A percentile compares a stretch with the other conserved stretches of the same genome.
phyloP scores from a whole-genome alignment of 92 coral and sea anemone genomes.

The Phenganax subtilis region DNA sequence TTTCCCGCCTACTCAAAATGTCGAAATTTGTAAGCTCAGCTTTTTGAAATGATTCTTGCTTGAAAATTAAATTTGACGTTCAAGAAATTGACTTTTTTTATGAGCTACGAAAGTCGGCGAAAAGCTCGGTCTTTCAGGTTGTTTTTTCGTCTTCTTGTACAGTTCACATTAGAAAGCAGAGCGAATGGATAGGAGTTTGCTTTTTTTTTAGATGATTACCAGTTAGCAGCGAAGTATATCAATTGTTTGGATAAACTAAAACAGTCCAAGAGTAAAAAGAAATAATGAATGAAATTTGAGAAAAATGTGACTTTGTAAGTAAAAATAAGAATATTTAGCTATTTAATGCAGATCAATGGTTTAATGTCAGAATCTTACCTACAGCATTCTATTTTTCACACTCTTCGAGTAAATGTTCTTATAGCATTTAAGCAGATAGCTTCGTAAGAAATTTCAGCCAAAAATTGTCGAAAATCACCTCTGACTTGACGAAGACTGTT shows the following conservation, averaged over 20 bases:
- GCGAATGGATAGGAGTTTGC: no score
- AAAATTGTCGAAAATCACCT: no score
- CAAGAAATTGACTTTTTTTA: neutral
- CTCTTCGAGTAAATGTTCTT: neutral
- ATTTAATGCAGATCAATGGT: neutral
- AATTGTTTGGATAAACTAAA: conserved; percentile 76
- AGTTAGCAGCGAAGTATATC: conserved; percentile 74
- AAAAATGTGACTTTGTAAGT: neutral
- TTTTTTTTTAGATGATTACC: conserved; percentile 70
- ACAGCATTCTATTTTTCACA: neutral
- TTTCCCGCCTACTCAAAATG: no score
- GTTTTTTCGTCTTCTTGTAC: no score
- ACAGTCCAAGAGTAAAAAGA: conserved; percentile 70
- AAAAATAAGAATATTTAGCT: neutral
- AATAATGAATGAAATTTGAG: conserved; percentile 36
- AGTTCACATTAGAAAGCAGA: no score
- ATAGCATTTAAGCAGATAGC: neutral
- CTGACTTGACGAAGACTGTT: no score
- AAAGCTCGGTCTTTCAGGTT: no score
- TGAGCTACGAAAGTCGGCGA: neutral
- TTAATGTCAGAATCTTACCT: no score
- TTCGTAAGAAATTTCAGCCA: no score
- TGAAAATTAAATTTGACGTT: neutral
- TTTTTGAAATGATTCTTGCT: no score
- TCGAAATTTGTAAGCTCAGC: no score